phyloP scores from a whole-genome alignment of 2,797 vertebrate species.

The Poecilia gillii region DNA sequence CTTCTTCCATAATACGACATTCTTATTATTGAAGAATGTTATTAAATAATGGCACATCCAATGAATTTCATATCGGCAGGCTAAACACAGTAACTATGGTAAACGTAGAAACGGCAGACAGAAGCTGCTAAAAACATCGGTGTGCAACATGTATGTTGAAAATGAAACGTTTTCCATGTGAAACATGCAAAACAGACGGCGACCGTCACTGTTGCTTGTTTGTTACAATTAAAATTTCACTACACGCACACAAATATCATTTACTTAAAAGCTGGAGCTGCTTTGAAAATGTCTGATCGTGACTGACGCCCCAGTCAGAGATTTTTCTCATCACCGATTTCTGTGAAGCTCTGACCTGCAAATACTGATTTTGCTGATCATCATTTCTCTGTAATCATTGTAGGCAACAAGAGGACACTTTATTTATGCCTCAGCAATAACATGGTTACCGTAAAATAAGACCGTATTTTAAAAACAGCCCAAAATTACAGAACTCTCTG shows the following conservation, averaged over 20 bases:
- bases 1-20: background rate
- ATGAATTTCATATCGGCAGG: background rate
- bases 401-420: background rate
- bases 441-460: background rate
- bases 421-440: background rate
- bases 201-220: background rate
- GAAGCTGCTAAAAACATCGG: background rate
- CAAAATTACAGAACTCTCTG: background rate
- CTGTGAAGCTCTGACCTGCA: background rate
- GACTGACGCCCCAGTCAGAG: background rate
- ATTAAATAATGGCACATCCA: background rate
- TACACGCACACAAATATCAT: background rate
- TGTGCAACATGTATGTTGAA: background rate
- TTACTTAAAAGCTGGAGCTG: background rate
- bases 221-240: background rate
- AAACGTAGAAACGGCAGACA: background rate
- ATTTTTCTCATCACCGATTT: background rate
- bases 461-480: background rate
- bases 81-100: background rate
- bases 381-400: background rate
- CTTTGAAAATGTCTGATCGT: background rate
- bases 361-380: background rate
- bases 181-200: too few relatives aligned
- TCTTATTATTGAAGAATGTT: background rate
- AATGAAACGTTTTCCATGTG: background rate